phyloP scores from a whole-genome alignment of 2,113 vertebrate species.

The Delphinus delphis region DNA sequence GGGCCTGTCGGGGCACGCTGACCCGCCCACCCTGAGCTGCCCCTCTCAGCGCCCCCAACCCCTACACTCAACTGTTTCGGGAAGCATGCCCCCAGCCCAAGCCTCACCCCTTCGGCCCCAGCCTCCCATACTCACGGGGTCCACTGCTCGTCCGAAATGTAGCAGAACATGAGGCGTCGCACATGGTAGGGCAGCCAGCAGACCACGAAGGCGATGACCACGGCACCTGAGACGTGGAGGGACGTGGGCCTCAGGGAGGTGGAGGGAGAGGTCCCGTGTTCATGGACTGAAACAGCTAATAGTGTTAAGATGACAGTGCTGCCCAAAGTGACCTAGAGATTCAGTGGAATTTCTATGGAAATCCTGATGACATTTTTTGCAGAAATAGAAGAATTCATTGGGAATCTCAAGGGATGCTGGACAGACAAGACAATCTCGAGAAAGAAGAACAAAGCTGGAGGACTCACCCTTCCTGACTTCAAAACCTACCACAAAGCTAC shows the following conservation, averaged over 20 bases:
- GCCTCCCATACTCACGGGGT: slow-evolving; percentile 88
- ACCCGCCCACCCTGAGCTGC: neutral
- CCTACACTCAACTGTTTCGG: neutral
- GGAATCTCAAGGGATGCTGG: rapidly evolving
- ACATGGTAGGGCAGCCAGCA: slow-evolving; percentile 97
- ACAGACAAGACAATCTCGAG: too few relatives aligned
- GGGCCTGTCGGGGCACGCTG: neutral
- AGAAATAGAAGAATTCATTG: neutral
- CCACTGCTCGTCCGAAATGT: slow-evolving; percentile 89
- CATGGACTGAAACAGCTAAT: rapidly evolving
- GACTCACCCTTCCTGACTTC: neutral
- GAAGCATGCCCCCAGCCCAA: rapidly evolving
- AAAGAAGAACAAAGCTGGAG: neutral
- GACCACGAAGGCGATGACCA: slow-evolving; percentile 96
- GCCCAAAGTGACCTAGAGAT: rapidly evolving
- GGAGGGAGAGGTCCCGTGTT: rapidly evolving
- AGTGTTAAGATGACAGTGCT: rapidly evolving
- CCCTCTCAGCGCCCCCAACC: neutral
- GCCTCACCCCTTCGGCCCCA: neutral
- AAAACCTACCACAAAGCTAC: neutral
- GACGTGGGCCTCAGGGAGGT: neutral
- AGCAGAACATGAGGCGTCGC: slow-evolving; percentile 97
- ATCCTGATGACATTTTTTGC: rapidly evolving
- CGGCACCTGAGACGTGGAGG: slow-evolving; percentile 86
- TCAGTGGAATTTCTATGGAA: rapidly evolving